Percentiles rank a stretch among this genome's conserved stretches.
These are phyloP conservation scores for Parnassius mnemosyne DNA, from an alignment of 2,888 invertebrate species.

Conservation along the genomic window DNA sequence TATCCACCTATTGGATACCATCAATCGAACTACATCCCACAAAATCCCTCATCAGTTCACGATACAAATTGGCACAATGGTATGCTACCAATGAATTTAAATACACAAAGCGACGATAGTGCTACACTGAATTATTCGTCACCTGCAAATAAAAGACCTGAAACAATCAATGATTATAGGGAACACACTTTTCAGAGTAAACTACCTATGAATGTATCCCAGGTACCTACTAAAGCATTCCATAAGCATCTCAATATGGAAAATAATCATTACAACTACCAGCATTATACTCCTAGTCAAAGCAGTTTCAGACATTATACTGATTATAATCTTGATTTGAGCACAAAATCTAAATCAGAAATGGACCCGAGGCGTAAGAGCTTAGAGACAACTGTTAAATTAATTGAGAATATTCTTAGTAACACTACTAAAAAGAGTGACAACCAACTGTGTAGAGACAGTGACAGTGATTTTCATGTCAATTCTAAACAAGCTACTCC, in stretches of 20 bases:
- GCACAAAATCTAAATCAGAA: slow-evolving; percentile 32
- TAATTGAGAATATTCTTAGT: slow-evolving; percentile 62
- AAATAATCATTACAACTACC: slow-evolving; percentile 22
- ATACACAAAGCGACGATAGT: slow-evolving; percentile 44
- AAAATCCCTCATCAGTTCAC: slow-evolving; percentile 38
- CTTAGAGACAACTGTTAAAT: slow-evolving; percentile 60
- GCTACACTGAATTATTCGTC: slow-evolving; percentile 19
- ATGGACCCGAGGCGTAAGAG: slow-evolving; percentile 51
- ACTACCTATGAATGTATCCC: slow-evolving; percentile 50
- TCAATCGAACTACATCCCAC: slow-evolving; percentile 41
- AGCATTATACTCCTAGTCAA: slow-evolving; percentile 14
- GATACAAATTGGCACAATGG: slow-evolving; percentile 47
- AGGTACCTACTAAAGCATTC: slow-evolving; percentile 48
- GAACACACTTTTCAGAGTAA: slow-evolving; percentile 31
- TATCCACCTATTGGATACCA: slow-evolving; percentile 48
- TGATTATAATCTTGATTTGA: slow-evolving; percentile 35
- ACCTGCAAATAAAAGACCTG: slow-evolving; percentile 18
- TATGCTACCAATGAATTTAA: slow-evolving; percentile 56
- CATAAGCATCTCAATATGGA: slow-evolving; percentile 40
- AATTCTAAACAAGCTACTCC: slow-evolving; percentile 11
- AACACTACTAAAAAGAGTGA: slow-evolving; percentile 37
- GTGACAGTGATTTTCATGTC: slow-evolving; percentile 1
- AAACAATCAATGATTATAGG: slow-evolving; percentile 29
- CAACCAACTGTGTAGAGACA: background rate
- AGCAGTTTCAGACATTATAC: slow-evolving; percentile 32